Conservation (phyloP, 1,140 invertebrate genomes). For the Calephelis nemesis region DNA sequence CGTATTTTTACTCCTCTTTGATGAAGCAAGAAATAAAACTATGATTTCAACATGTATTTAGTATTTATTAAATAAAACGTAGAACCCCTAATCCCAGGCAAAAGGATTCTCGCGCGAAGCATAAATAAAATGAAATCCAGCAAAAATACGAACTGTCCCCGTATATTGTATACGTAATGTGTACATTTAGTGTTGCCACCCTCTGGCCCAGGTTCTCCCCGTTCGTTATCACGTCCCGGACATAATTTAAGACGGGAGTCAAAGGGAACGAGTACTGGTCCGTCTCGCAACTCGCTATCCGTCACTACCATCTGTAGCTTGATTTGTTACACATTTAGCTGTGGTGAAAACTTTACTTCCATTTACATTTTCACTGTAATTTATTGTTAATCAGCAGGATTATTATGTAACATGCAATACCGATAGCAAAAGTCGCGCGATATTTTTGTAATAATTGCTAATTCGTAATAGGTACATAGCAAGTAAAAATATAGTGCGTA, state of each 20-base stretch:
- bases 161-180: constrained; percentile 18
- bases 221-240: constrained; percentile 68
- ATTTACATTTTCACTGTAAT: constrained; percentile 20
- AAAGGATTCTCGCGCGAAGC: constrained; percentile 7
- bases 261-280: constrained; percentile 39
- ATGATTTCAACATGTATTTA: too few species aligned
- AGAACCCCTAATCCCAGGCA: not conserved
- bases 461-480: too few species aligned
- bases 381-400: not conserved
- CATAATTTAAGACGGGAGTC: constrained; percentile 68
- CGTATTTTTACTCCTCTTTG: too few species aligned
- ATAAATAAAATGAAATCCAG: constrained; percentile 18
- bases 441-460: not conserved
- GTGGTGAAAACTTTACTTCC: constrained; percentile 10
- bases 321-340: constrained; percentile 41
- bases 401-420: too few species aligned
- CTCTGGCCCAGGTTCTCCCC: constrained; percentile 27
- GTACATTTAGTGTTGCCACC: constrained; percentile 46
- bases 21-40: too few species aligned
- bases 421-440: not conserved
- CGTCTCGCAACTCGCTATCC: constrained; percentile 40
- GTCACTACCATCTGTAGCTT: constrained; percentile 47
- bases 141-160: constrained; percentile 18
- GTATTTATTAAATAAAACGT: too few species aligned
- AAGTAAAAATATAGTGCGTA: too few species aligned